Evolutionary conservation across 2,113 vertebrate genomes (phyloP), one percentile per base, ranked within the genome.

Genomic region (Camelus bactrianus): DNA sequence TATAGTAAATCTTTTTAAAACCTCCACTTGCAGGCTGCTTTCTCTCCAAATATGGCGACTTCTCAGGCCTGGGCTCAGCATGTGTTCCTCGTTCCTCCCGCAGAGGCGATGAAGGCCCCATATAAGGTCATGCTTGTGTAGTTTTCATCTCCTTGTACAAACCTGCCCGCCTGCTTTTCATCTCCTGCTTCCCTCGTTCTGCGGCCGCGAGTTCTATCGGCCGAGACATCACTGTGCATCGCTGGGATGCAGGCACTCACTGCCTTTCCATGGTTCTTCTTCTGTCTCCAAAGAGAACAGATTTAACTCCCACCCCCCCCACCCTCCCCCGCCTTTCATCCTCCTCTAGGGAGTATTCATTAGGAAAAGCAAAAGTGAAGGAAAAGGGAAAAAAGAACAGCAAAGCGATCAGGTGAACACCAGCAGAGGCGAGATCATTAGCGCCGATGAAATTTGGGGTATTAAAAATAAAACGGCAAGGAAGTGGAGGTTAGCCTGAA

Each of bases 31-130:
- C 50, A 38, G 67, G 76, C 9, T 1, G 77, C 96, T 96, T 56
- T 85, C 48, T 94, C 79, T 96, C 97, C 97, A 97, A 97, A 97
- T 97, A 98, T 86, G 94, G 97, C 0, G 8, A 86, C 85, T 56
- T 96, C 62, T 85, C 73, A 24, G 93, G 85, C 82, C 65, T 50
- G 46, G 89, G 14, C n/a, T 89, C 42, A 22, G 79, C 1, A 0
- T 42, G 67, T 8, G 4, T 32, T 81, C 73, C 81, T 79, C 10
- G 4, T 35, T 81, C 73, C 81, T 79, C 77, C 67, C 13, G 72
- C 52, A 2, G 24, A 89, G 91, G 77, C 48, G 2, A 96, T 28
- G n/a, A 91, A 62, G n/a, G 62, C 82, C 73, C 96, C 97, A 76
- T 96, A 91, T 89, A 97, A 93, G 96, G 98, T 32, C 85, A 86